A percentile compares a stretch with the other conserved stretches of the same genome.
Evolutionary conservation across 1,140 invertebrate genomes (phyloP).

Genomic region (Phymorhynchus buccinoides): DNA sequence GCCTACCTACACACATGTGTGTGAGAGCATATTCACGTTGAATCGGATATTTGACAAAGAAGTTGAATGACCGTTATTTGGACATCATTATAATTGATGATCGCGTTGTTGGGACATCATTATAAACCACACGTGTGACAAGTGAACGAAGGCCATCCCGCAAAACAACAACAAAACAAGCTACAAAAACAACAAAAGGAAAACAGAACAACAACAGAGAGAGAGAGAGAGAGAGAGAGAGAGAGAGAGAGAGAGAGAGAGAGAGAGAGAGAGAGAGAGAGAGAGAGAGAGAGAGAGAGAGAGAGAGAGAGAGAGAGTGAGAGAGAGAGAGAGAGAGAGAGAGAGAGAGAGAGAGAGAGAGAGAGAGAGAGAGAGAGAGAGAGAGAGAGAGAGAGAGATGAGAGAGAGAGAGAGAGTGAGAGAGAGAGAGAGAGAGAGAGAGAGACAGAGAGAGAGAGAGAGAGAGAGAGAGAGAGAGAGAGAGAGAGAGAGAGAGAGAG

Average conservation of each 20-base stretch:
- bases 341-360: constrained; percentile 39
- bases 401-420: not conserved
- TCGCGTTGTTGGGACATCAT: too few relatives aligned
- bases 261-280: constrained; percentile 39
- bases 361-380: constrained; percentile 34
- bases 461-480: constrained; percentile 44
- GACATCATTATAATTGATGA: too few relatives aligned
- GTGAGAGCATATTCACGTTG: too few relatives aligned
- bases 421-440: not conserved
- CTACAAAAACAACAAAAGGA: not conserved
- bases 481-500: constrained; percentile 33
- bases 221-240: constrained; percentile 31
- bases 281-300: not conserved
- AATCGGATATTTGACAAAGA: too few relatives aligned
- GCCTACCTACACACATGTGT: too few relatives aligned
- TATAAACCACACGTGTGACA: too few relatives aligned
- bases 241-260: constrained; percentile 43
- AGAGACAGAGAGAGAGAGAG: constrained; percentile 19
- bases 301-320: constrained; percentile 30
- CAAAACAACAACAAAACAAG: not conserved
- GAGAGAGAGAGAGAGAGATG: constrained; percentile 41
- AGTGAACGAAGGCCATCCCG: too few relatives aligned
- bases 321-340: constrained; percentile 19
- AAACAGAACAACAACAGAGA: not conserved
- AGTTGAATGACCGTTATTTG: too few relatives aligned